Conservation (phyloP, 2,888 invertebrate species). For the Acanthopleura granulata region DNA sequence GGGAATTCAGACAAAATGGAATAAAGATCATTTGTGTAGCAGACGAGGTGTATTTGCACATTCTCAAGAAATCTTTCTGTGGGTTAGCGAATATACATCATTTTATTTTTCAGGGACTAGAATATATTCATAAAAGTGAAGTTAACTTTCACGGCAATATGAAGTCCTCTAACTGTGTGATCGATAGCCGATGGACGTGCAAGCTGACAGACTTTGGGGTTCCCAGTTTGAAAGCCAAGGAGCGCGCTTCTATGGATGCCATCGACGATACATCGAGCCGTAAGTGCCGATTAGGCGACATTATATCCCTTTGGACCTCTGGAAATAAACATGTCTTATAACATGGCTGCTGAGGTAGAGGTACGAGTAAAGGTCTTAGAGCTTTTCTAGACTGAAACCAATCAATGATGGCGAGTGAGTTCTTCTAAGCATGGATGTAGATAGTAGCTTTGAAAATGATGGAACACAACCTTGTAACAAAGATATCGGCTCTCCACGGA, state of each 20-base stretch:
- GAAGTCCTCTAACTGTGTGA: slow-evolving; percentile 65
- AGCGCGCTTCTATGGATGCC: slow-evolving; percentile 32
- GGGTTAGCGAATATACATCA: not conserved
- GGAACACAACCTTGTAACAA: too few species aligned
- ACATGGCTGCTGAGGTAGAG: too few species aligned
- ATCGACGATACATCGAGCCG: slow-evolving; percentile 38
- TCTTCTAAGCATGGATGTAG: too few species aligned
- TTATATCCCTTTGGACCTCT: not conserved
- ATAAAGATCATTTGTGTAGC: not conserved
- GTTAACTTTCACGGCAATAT: slow-evolving; percentile 65
- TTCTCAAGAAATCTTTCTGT: too few species aligned
- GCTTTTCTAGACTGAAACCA: too few species aligned
- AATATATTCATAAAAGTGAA: slow-evolving; percentile 60
- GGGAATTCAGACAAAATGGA: not conserved
- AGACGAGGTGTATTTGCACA: not conserved
- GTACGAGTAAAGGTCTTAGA: too few species aligned
- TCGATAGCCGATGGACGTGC: slow-evolving; percentile 67
- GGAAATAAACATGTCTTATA: too few species aligned
- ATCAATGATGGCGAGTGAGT: too few species aligned
- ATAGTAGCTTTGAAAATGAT: too few species aligned
- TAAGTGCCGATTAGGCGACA: slow-evolving; percentile 31
- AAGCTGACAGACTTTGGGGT: slow-evolving; percentile 65
- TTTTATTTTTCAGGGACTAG: slow-evolving; percentile 51
- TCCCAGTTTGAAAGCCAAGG: slow-evolving; percentile 40
- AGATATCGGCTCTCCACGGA: too few species aligned